Evolutionary conservation across 2,797 vertebrate species (phyloP).

Genomic region (Falco cherrug): DNA sequence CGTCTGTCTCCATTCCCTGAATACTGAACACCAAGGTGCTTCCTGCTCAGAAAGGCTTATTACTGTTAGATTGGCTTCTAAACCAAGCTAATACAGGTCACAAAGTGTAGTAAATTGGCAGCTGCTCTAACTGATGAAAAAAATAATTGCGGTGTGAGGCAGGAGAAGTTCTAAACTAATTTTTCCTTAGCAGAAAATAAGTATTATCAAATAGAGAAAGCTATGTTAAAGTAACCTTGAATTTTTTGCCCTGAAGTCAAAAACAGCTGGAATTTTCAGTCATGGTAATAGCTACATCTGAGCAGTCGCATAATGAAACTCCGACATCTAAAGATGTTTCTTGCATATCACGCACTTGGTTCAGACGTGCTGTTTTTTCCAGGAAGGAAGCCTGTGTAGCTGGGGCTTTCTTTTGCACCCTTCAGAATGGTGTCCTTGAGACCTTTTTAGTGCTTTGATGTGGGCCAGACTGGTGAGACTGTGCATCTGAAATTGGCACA

Average conservation of each 20-base stretch:
- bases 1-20: neutral
- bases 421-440: neutral
- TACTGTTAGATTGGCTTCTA: conserved; percentile 53
- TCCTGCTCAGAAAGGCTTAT: conserved; percentile 21
- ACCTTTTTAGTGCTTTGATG: neutral
- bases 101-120: conserved; percentile 55
- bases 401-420: neutral
- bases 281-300: neutral
- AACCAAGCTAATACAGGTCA: conserved; percentile 43
- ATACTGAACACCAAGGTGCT: neutral
- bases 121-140: conserved; percentile 56
- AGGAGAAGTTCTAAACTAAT: conserved; percentile 46
- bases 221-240: conserved; percentile 20
- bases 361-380: neutral
- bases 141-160: conserved; percentile 56
- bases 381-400: neutral
- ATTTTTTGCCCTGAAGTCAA: conserved; percentile 10
- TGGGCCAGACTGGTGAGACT: neutral
- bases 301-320: neutral
- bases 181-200: conserved; percentile 53
- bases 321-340: neutral
- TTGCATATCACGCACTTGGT: neutral
- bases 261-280: conserved; percentile 3
- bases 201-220: conserved; percentile 32
- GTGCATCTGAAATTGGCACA: neutral